phyloP scores from a whole-genome alignment of 1,140 invertebrate genomes.

The Ctenoplectra terminalis region DNA sequence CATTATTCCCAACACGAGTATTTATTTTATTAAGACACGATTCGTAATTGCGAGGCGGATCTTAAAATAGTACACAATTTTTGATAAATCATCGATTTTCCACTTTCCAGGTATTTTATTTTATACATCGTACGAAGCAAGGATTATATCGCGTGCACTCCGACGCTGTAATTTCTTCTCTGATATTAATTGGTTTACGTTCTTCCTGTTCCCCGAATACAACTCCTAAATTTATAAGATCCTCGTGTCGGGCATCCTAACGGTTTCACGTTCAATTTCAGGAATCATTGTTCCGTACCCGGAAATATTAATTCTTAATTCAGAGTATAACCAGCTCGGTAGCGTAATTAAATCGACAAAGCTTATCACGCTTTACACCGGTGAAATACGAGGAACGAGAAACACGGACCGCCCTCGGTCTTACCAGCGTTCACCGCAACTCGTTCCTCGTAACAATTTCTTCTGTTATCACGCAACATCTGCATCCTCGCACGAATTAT shows the following conservation, averaged over 20 bases:
- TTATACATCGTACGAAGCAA: background rate
- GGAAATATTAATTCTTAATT: conserved; percentile 11
- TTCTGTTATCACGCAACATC: background rate
- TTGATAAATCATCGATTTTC: too few relatives aligned
- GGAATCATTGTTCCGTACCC: too few relatives aligned
- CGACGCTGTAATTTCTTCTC: too few relatives aligned
- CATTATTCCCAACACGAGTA: background rate
- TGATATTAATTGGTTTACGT: background rate
- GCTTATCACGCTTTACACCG: background rate
- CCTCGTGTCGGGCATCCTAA: background rate
- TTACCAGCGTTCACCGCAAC: background rate
- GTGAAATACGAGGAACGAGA: background rate
- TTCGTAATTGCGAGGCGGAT: too few relatives aligned
- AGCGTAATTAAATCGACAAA: background rate
- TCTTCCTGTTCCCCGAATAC: too few relatives aligned
- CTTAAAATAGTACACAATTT: background rate
- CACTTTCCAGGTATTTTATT: background rate
- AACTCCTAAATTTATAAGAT: background rate
- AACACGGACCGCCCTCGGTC: too few relatives aligned
- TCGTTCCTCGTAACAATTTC: background rate
- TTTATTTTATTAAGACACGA: background rate
- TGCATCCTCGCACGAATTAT: background rate
- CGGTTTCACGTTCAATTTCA: background rate
- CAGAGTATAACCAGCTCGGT: too few relatives aligned
- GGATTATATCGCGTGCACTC: background rate